Percentiles rank a stretch among this genome's conserved stretches.
phyloP scores from a whole-genome alignment of 2,797 vertebrate species.

The Sardinella longiceps region DNA sequence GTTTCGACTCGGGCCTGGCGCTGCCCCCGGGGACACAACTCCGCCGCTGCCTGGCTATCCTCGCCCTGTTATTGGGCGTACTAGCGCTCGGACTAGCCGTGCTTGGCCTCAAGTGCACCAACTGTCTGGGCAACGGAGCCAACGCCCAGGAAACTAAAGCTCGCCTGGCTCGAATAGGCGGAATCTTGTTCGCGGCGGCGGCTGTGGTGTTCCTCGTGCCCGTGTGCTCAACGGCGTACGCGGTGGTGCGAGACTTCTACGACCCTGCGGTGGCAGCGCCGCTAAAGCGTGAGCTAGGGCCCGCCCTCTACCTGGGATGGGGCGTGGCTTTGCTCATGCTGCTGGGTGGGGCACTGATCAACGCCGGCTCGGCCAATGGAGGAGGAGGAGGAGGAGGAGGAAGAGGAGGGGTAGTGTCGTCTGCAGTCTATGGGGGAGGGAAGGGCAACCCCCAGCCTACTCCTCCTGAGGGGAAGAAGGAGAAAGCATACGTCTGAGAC shows the following conservation, averaged over 20 bases:
- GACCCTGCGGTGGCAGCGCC: conserved; percentile 67
- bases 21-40: conserved; percentile 65
- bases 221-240: conserved; percentile 69
- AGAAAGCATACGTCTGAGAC: conserved; percentile 72
- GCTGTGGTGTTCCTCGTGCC: conserved; percentile 70
- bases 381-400: conserved; percentile 39
- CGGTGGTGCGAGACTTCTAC: conserved; percentile 72
- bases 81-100: conserved; percentile 69
- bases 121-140: conserved; percentile 68
- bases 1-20: conserved; percentile 88
- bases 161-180: conserved; percentile 61
- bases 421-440: background rate
- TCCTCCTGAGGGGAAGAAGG: conserved; percentile 63
- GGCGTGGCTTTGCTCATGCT: conserved; percentile 68
- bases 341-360: conserved; percentile 69
- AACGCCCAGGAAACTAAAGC: conserved; percentile 62
- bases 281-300: conserved; percentile 75
- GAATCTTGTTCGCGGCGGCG: conserved; percentile 62
- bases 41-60: conserved; percentile 66
- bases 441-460: conserved; percentile 57
- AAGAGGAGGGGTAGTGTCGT: background rate
- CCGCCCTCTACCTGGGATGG: conserved; percentile 75
- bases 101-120: conserved; percentile 73
- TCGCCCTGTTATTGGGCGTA: conserved; percentile 72
- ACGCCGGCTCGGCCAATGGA: conserved; percentile 64